Percentiles rank a stretch among this genome's conserved stretches.
Evolutionary conservation across 2,113 vertebrate species (phyloP).

Genomic region (Nestor notabilis): DNA sequence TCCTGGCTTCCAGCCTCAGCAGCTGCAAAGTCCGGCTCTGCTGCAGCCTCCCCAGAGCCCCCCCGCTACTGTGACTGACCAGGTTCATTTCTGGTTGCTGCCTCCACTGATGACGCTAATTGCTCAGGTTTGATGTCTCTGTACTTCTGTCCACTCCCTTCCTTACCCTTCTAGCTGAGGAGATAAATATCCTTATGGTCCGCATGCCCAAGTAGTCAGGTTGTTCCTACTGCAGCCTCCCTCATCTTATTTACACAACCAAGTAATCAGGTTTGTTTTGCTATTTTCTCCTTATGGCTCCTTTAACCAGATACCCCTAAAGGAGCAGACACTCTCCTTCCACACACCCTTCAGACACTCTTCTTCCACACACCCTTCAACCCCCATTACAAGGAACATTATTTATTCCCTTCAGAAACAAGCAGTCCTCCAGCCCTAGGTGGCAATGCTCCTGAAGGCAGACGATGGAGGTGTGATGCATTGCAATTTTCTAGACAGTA

Average conservation of each 20-base stretch:
- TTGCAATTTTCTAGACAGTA: neutral
- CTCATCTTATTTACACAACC: neutral
- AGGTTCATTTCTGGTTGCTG: neutral
- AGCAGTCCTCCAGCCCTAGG: neutral
- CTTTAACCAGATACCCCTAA: neutral
- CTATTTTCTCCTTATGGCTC: neutral
- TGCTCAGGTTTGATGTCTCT: neutral
- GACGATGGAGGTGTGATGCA: neutral
- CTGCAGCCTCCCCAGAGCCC: neutral
- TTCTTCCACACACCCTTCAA: neutral
- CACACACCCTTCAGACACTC: neutral
- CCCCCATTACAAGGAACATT: neutral
- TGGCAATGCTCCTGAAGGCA: neutral
- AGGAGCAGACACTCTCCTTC: neutral
- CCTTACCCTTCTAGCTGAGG: neutral
- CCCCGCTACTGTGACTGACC: rapidly evolving
- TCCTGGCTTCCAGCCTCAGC: neutral
- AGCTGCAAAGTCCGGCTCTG: rapidly evolving
- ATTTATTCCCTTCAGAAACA: neutral
- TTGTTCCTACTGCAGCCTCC: neutral
- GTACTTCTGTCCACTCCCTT: neutral
- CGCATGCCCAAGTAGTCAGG: neutral
- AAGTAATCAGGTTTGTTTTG: rapidly evolving
- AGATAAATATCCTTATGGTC: neutral
- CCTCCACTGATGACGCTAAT: neutral